Base-by-base conservation (phyloP, 2,113 vertebrate species). In the Bombycilla garrulus region DNA sequence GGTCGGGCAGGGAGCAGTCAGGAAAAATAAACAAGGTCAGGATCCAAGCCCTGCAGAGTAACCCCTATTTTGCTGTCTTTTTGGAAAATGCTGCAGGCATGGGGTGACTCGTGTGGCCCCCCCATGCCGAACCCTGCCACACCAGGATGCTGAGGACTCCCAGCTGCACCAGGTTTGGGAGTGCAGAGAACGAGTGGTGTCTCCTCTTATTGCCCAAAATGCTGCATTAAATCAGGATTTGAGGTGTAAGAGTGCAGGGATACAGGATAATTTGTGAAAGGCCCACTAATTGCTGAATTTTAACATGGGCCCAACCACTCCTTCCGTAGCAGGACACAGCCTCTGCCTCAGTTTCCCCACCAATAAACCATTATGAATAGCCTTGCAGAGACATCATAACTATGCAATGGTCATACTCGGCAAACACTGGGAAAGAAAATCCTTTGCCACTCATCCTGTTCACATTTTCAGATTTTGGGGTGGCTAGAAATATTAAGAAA, bases 331-430 rank as follows among this genome's bases (percentile, higher is more conserved):
- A 89, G 54, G 31, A 69, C 13, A 22, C 4, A 12, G 29, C 20
- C 44, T 0, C 38, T 95, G 76, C 93, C 93, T 95, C 88, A 86
- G 76, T 92, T 92, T 94, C 93, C 64, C 62, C n/a, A 42, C 18
- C 77, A 69, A 22, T 19, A 74, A 74, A 67, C 21, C 53, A 7
- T 17, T 53, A 2, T 35, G 17, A 86, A 10, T 11, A 70, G 18
- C 51, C 13, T 74, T 2, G 0, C 60, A 74, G 62, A 54, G 17
- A 66, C 25, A 38, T 19, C 42, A 9, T 25, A 76, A 57, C 12
- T 53, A 51, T 73, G 23, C 61, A 64, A 45, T 13, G 11, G 21
- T 15, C 11, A 3, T 18, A 53, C n/a, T 6, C 60, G 33, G 24
- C 20, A 72, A 47, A 80, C n/a, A 44, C 6, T 62, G 15, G 7